Base-by-base conservation (phyloP, 2,113 vertebrate species). In the Chaetura pelagica region DNA sequence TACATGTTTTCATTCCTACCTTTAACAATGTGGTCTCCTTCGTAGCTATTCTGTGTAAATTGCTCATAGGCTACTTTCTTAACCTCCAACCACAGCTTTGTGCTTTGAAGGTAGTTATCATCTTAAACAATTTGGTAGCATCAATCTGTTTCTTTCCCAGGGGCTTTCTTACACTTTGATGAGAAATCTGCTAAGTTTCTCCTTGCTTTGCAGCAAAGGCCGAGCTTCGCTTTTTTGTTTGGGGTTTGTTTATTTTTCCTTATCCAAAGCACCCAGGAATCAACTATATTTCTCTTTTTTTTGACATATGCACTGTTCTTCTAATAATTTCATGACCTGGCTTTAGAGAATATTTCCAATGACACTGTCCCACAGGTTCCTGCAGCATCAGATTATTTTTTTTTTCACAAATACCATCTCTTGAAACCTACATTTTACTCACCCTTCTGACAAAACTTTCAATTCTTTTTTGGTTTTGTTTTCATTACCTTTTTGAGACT, bases 51-150 rank as follows among this genome's bases (percentile, higher is more conserved):
- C 66, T 61, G 82, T 81, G 92, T 86, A 97, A 97, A 97, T 95
- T 93, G 95, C 94, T 97, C 84, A 82, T 74, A 89, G 96, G 95
- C 94, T 91, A 77, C 96, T 95, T 94, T 57, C 88, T 95, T 97
- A 97, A 97, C 95, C 89, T 96, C 92, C 94, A 95, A 40, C 89
- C 79, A 81, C 61, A 62, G 88, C 87, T 96, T 93, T 78, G 74
- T 95, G 96, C 89, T 94, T 94, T 77, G 10, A 75, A 96, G 63
- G 87, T 90, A 92, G 95, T 96, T 97, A 95, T 96, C 97, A 97
- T 94, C 95, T 93, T 91, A 93, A 96, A 97, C 94, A 93, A 96
- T 95, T 96, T 62, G 49, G 94, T 95, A 95, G 78, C 91, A 97
- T 95, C 95, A 97, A 63, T 96, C 96, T 96, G 91, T 90, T 95